A percentile compares a stretch with the other conserved stretches of the same genome.
phyloP scores from a whole-genome alignment of 2,888 invertebrate genomes.

The Drosophila koepferae region DNA sequence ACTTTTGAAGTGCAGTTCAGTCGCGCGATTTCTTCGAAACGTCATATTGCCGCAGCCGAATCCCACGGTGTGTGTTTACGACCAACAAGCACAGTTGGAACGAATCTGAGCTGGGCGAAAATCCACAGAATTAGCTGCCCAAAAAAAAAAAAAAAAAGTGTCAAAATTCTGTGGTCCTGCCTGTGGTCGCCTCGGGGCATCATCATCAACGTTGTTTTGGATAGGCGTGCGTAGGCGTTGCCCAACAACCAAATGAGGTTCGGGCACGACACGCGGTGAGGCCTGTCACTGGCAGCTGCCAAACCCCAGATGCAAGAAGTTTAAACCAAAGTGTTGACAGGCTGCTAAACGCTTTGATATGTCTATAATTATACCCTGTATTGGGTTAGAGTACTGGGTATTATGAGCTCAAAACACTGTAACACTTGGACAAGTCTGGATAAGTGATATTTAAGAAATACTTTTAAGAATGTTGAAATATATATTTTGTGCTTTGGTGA shows the following conservation, averaged over 20 bases:
- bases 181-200: conserved; percentile 51
- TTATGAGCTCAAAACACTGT: not conserved
- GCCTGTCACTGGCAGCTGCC: conserved; percentile 63
- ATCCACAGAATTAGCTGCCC: conserved; percentile 60
- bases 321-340: conserved; percentile 64
- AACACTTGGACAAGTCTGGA: too few species aligned
- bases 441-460: not conserved
- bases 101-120: conserved; percentile 25
- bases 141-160: conserved; percentile 54
- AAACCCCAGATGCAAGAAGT: conserved; percentile 31
- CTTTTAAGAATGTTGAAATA: not conserved
- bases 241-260: conserved; percentile 68
- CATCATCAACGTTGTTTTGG: conserved; percentile 36
- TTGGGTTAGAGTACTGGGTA: not conserved
- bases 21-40: conserved; percentile 34
- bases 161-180: conserved; percentile 59
- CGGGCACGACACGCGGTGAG: conserved; percentile 55
- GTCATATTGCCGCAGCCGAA: conserved; percentile 56
- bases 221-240: conserved; percentile 44
- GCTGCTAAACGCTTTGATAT: conserved; percentile 57
- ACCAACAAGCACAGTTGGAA: conserved; percentile 84
- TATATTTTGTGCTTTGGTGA: not conserved
- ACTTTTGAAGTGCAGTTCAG: conserved; percentile 64
- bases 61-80: conserved; percentile 85
- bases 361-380: conserved; percentile 47